Evolutionary conservation across 1,140 invertebrate species (phyloP), one percentile per base, ranked within the genome.

Genomic region (Ceratosolen fusciceps): DNA sequence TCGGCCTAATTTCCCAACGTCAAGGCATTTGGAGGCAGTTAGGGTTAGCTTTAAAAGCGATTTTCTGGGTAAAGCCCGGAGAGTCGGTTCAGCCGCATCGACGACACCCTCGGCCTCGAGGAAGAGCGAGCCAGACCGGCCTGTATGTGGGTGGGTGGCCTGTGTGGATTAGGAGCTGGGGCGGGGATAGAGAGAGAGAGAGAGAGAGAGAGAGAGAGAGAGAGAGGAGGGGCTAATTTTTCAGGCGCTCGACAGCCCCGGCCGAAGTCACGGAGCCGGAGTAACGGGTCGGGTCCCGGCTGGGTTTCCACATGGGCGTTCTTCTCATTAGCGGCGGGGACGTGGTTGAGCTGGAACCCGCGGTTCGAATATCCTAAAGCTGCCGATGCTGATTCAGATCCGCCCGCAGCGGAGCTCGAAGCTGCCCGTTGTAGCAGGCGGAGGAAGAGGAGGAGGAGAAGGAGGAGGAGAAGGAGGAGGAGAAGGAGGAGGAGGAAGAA

Each of bases 311-410:
- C 12, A 43, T n/a, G n/a, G n/a, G n/a, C 39, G n/a, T 29, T 2
- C 68, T 3, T 26, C 34, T 34, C 68, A 52, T 49, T 71, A 29
- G 43, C 47, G 12, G n/a, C n/a, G n/a, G n/a, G n/a, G n/a, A n/a
- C n/a, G n/a, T n/a, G n/a, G n/a, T n/a, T n/a, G n/a, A n/a, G n/a
- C n/a, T n/a, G n/a, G n/a, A n/a, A n/a, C 24, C 9, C 39, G 52
- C 31, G 21, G 71, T 79, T 74, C 43, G 68, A 74, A 79, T 67
- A 74, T 79, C 49, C 74, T 79, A 74, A 47, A 74, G 54, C 67
- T 43, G 4, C 37, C 29, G 54, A 14, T 10, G 39, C 43, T 9
- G 1, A 14, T 31, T 54, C 19, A 24, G 9, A 12, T 0, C 1
- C 67, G 39, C 16, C n/a, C 24, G 29, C 31, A n/a, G 24, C 54